Evolutionary conservation across 1,140 invertebrate species (phyloP).

Genomic region (Acromyrmex heyeri): DNA sequence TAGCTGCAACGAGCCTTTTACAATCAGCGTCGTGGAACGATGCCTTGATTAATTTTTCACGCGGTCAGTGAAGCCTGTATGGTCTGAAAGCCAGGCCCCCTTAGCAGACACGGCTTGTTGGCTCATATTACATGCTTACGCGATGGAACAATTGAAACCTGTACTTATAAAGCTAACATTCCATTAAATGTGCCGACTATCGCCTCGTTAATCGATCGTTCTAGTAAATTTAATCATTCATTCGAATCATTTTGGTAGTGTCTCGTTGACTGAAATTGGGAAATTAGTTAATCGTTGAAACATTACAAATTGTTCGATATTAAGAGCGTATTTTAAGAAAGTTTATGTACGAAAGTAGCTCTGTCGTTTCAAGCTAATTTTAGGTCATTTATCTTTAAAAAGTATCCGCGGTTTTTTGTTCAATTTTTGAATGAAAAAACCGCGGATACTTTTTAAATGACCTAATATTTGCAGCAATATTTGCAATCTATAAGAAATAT

Average conservation of each 20-base stretch:
- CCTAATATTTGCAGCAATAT: too few relatives aligned
- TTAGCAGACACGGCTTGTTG: slow-evolving; percentile 83
- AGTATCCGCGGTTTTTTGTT: too few relatives aligned
- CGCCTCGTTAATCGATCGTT: slow-evolving; percentile 21
- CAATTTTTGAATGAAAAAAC: too few relatives aligned
- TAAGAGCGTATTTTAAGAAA: background rate
- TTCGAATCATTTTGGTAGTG: background rate
- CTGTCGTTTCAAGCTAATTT: too few relatives aligned
- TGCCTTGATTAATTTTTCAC: slow-evolving; percentile 84
- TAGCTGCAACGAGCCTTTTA: slow-evolving; percentile 61
- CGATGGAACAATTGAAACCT: slow-evolving; percentile 83
- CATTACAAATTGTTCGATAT: background rate
- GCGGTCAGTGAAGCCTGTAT: slow-evolving; percentile 76
- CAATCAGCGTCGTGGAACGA: slow-evolving; percentile 79
- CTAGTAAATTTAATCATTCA: slow-evolving; percentile 16
- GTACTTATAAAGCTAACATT: slow-evolving; percentile 72
- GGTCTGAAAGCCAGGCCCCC: slow-evolving; percentile 75
- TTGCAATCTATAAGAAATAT: too few relatives aligned
- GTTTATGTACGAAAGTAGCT: too few relatives aligned
- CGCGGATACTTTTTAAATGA: too few relatives aligned
- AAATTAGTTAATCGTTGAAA: background rate
- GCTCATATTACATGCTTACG: slow-evolving; percentile 85
- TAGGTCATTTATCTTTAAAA: too few relatives aligned
- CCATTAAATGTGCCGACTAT: slow-evolving; percentile 71
- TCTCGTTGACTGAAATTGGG: background rate